A percentile compares a stretch with the other conserved stretches of the same genome.
Evolutionary conservation across 2,888 invertebrate genomes (phyloP).

Genomic region (Colletes collaris): DNA sequence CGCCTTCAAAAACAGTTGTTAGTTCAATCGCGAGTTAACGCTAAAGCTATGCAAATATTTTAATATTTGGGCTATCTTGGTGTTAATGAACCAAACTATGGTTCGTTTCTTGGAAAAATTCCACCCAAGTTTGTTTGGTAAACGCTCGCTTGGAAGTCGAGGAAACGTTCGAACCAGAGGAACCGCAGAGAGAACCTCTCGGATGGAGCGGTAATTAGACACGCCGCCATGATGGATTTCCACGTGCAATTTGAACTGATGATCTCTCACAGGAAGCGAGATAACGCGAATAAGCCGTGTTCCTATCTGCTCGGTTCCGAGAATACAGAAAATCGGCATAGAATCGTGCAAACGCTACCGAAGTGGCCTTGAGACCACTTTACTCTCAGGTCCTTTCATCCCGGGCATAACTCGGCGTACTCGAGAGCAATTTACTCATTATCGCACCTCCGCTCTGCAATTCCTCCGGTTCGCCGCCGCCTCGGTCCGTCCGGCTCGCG

Average conservation of each 20-base stretch:
- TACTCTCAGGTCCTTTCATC: conserved; percentile 57
- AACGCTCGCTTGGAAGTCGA: not conserved
- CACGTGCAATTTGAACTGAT: conserved; percentile 15
- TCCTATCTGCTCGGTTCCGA: conserved; percentile 3
- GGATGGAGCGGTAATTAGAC: conserved; percentile 12
- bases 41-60: too few relatives aligned
- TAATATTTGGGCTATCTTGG: too few relatives aligned
- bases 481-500: conserved; percentile 33
- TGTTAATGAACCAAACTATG: not conserved
- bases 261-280: conserved; percentile 47
- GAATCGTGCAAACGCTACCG: conserved; percentile 24
- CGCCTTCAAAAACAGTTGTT: too few relatives aligned
- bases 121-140: not conserved
- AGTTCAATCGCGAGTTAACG: too few relatives aligned
- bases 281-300: conserved; percentile 34
- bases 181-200: conserved; percentile 1
- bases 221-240: conserved; percentile 21
- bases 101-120: not conserved
- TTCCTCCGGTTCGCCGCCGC: conserved; percentile 53
- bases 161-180: not conserved
- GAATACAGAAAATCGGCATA: conserved; percentile 32
- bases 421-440: conserved; percentile 72
- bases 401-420: conserved; percentile 44
- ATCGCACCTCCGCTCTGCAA: conserved; percentile 71
- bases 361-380: conserved; percentile 58